Conservation (phyloP, 2,888 invertebrate genomes). For the Caenorhabditis angaria region DNA sequence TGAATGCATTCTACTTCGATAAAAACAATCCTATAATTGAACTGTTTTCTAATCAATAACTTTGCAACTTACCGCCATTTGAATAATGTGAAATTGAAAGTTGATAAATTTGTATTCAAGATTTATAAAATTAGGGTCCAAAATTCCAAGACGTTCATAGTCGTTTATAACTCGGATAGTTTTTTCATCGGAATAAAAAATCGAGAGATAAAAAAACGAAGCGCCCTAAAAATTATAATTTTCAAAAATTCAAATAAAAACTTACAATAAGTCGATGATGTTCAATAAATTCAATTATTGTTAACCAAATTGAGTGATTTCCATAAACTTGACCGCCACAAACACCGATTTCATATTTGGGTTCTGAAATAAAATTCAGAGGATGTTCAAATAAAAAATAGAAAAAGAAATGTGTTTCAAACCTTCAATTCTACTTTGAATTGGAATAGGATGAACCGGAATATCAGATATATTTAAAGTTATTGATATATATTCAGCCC, state of each 20-base stretch:
- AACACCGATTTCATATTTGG: neutral
- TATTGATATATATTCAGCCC: neutral
- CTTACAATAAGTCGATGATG: neutral
- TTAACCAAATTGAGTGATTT: neutral
- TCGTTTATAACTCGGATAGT: neutral
- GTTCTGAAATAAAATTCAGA: conserved; percentile 1
- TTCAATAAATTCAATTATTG: neutral
- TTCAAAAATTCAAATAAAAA: neutral
- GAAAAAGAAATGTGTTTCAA: too few relatives aligned
- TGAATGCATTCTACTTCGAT: neutral
- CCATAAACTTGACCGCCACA: neutral
- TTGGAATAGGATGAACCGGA: neutral
- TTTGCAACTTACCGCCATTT: neutral
- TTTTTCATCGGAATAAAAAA: neutral
- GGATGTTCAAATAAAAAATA: too few relatives aligned
- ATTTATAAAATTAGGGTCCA: neutral
- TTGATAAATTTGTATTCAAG: neutral
- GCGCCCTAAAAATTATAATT: neutral
- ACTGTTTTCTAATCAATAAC: too few relatives aligned
- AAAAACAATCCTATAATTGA: neutral
- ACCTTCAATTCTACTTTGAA: neutral
- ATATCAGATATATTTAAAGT: neutral
- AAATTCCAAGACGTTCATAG: neutral
- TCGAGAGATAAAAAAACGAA: neutral
- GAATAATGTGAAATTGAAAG: neutral